Base-by-base conservation (phyloP, 2,113 vertebrate species). In the Okapia johnstoni region DNA sequence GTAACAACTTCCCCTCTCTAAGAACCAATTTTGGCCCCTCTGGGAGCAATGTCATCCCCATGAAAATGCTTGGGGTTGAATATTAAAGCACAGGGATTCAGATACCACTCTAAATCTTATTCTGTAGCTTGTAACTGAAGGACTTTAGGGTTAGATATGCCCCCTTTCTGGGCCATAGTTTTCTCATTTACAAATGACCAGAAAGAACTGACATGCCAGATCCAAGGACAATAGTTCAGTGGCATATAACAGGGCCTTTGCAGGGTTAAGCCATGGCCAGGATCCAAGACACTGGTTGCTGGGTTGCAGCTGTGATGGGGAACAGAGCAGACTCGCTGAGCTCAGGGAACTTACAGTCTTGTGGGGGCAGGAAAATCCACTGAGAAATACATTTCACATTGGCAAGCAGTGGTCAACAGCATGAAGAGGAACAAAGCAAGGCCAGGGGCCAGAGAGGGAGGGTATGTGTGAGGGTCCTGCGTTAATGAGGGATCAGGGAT, bases 101-200 rank as follows among this genome's bases (percentile, higher is more conserved):
- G 43, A 61, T 6, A 36, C 58, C 16, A 28, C 2, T 30, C 40
- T 80, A 88, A 94, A 80, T n/a, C 33, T 88, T 36, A 1, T 40
- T 83, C 57, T 66, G 63, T 15, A 90, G 55, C 52, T 83, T 54
- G 16, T 11, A 58, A 63, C 40, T 85, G 12, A 52, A 30, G 16
- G 46, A 79, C 25, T 92, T 94, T 4, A 76, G 2, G 26, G n/a
- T 89, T 86, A 93, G 79, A 77, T 26, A 28, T 1, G 2, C 3
- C 3, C 1, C 15, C 40, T 52, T 81, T 30, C 48, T 66, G 46
- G 33, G 43, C 54, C 54, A 48, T n/a, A 61, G 16, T 87, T 98
- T 86, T 76, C 81, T 81, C 76, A 57, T 94, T 83, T 86, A 26
- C 90, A 94, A 95, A 80, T 73, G 9, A 87, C 30, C 40, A 89